Evolutionary conservation across 2,113 vertebrate genomes (phyloP), one percentile per base, ranked within the genome.

Genomic region (Lampris incognitus): DNA sequence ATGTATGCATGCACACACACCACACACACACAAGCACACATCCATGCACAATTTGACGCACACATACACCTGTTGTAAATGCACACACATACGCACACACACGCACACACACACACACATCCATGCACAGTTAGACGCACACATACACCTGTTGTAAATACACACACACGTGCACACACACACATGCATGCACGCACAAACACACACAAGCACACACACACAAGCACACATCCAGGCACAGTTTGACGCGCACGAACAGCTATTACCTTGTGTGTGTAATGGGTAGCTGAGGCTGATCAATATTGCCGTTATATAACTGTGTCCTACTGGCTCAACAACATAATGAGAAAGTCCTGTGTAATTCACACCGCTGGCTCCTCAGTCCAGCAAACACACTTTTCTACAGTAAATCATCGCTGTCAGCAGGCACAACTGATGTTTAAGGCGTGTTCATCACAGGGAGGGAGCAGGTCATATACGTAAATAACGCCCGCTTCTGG

Each of bases 111-210:
- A 72, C 37, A 63, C 46, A 66, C 52, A 46, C 9, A 36, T 8
- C 37, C 46, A 54, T 46, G 46, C 4, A 50, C 65, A 65, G 40
- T 46, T 1, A 3, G 6, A 65, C 40, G 13, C 62, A 65, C 52
- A 3, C 7, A 3, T 55, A 13, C 8, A 55, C 52, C n/a, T 8
- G 52, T 55, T 49, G 24, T 24, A 24, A 24, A 24, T 24, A 24
- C 24, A 24, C 24, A 24, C 24, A 24, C 24, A 24, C 24, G 24
- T 60, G 63, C 54, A 42, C 63, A 72, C 24, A 69, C 52, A 78
- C 51, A 66, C 67, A 70, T 39, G 13, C 60, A 72, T 9, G 40
- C 60, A 73, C 71, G 57, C 52, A 66, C 51, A 58, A 51, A 66
- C 74, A 62, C 50, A 69, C 41, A 11, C 41, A 8, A 38, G 67